phyloP scores from a whole-genome alignment of 1,140 invertebrate genomes.

The Vanessa tameamea region DNA sequence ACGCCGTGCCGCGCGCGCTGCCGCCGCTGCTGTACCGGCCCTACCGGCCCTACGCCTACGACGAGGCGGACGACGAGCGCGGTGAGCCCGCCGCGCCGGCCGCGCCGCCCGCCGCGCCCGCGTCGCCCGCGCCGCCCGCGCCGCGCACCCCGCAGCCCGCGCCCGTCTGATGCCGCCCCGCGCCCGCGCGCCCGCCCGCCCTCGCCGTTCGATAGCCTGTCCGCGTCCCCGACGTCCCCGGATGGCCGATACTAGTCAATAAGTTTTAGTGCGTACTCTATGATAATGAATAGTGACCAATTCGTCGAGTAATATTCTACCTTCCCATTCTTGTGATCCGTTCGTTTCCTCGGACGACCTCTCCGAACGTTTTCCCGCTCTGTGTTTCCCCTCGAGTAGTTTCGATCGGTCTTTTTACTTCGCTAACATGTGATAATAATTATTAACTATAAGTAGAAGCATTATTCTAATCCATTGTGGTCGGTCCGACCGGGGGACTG shows the following conservation, averaged over 20 bases:
- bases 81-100: conserved; percentile 32
- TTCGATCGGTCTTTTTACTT: no score
- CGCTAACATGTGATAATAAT: no score
- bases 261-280: background rate
- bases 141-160: background rate
- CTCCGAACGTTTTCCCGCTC: background rate
- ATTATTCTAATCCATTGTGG: no score
- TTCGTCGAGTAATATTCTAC: background rate
- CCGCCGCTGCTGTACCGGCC: conserved; percentile 64
- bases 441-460: no score
- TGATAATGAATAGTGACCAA: conserved; percentile 1
- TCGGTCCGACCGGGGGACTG: no score
- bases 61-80: conserved; percentile 37
- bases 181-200: background rate
- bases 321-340: background rate
- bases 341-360: no score
- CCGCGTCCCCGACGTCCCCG: background rate
- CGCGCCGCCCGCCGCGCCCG: conserved; percentile 9
- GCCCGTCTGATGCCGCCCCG: background rate
- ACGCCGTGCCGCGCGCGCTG: conserved; percentile 52
- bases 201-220: no score
- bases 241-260: conserved; percentile 1
- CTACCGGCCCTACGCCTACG: conserved; percentile 46
- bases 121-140: conserved; percentile 8
- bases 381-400: background rate